Evolutionary conservation across 2,888 invertebrate species (phyloP).

Genomic region (Anagyrus pseudococci): DNA sequence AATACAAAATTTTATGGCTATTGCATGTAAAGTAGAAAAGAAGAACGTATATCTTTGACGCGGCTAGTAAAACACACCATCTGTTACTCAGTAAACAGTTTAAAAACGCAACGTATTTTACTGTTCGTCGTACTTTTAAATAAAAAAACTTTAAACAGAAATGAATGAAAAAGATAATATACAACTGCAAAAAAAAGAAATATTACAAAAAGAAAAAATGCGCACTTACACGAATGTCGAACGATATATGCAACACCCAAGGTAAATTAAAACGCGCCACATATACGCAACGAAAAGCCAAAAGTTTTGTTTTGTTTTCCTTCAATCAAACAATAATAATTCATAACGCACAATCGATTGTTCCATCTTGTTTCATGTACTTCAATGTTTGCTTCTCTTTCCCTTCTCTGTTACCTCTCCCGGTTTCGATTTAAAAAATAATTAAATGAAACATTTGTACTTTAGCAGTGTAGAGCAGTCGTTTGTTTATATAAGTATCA

Average conservation of each 20-base stretch:
- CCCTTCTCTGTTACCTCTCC: conserved; percentile 31
- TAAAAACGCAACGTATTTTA: conserved; percentile 5
- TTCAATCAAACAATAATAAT: conserved; percentile 9
- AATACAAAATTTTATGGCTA: background rate
- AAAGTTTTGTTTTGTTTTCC: conserved; percentile 10
- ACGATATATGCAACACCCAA: conserved; percentile 25
- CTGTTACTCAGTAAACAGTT: conserved; percentile 13
- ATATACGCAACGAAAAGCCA: conserved; percentile 29
- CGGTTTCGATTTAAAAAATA: conserved; percentile 54
- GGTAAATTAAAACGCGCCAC: conserved; percentile 21
- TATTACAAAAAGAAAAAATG: conserved; percentile 41
- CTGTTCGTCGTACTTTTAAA: background rate
- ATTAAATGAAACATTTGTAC: conserved; percentile 62
- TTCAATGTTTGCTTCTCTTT: conserved; percentile 8
- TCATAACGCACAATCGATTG: conserved; percentile 42
- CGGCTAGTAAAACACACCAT: conserved; percentile 9
- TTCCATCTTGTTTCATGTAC: conserved; percentile 21
- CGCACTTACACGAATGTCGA: conserved; percentile 34
- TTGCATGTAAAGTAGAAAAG: conserved; percentile 3
- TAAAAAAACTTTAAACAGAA: background rate
- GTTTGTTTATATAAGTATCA: conserved; percentile 51
- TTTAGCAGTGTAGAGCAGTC: conserved; percentile 63
- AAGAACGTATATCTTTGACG: background rate
- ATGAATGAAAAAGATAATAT: conserved; percentile 11
- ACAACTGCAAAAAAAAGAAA: conserved; percentile 46